Conservation (phyloP, 2,113 vertebrate genomes). For the Rutilus rutilus region DNA sequence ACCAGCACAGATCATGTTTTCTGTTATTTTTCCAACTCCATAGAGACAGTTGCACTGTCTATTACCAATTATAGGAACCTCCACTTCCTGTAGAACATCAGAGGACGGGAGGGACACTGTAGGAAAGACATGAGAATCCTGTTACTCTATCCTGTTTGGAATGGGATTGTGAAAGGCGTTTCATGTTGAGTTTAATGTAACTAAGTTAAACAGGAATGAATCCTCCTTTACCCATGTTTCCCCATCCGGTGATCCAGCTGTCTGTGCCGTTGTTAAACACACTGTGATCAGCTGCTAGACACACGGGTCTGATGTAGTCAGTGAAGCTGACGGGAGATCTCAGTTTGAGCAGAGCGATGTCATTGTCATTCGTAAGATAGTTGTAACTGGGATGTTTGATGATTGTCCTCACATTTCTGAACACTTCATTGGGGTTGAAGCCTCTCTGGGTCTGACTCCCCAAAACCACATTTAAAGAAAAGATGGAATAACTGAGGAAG, state of each 20-base stretch:
- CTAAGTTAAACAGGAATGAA: not conserved
- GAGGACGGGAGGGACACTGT: no score
- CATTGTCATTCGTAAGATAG: not conserved
- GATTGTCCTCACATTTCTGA: not conserved
- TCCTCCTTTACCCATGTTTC: conserved; percentile 43
- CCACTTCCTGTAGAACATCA: conserved; percentile 54
- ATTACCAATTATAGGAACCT: no score
- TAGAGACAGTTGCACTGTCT: conserved; percentile 40
- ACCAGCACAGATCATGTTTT: conserved; percentile 76
- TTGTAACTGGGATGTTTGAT: conserved; percentile 39
- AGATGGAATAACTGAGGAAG: not conserved
- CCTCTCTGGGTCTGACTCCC: conserved; percentile 24
- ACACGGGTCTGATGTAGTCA: conserved; percentile 69
- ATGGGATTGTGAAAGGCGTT: no score
- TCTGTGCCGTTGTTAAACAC: conserved; percentile 61
- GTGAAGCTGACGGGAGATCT: conserved; percentile 15
- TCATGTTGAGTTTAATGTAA: no score
- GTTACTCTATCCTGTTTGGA: no score
- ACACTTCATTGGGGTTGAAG: not conserved
- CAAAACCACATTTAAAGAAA: conserved; percentile 22
- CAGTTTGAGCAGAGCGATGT: conserved; percentile 46
- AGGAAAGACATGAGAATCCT: no score
- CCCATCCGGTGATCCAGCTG: conserved; percentile 70
- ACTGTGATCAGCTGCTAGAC: conserved; percentile 66
- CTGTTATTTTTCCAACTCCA: conserved; percentile 59